Evolutionary conservation across 2,888 invertebrate genomes (phyloP).

Genomic region (Calameuta pallipes): DNA sequence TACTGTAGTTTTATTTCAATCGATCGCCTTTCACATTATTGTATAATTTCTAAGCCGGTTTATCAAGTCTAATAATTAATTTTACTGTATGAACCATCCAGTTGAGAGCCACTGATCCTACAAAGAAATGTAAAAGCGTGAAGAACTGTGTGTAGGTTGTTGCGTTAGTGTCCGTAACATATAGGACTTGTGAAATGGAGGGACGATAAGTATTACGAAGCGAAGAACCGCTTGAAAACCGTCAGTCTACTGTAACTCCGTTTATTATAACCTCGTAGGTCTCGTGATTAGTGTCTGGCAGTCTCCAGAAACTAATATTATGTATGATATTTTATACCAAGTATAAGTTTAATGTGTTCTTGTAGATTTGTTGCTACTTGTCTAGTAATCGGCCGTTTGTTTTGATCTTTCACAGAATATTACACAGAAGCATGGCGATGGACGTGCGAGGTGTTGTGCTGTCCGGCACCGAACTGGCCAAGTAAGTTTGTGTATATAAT

Average conservation of each 20-base stretch:
- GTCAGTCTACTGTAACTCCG: slow-evolving; percentile 18
- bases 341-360: background rate
- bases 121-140: background rate
- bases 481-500: slow-evolving; percentile 68
- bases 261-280: slow-evolving; percentile 31
- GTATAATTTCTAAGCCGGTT: background rate
- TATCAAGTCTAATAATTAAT: background rate
- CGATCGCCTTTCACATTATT: background rate
- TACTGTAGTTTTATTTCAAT: background rate
- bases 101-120: background rate
- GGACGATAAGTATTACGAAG: background rate
- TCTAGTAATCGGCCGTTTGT: slow-evolving; percentile 6
- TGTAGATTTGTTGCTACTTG: background rate
- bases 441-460: slow-evolving; percentile 62
- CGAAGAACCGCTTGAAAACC: slow-evolving; percentile 30
- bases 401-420: slow-evolving; percentile 37
- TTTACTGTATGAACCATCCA: background rate
- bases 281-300: slow-evolving; percentile 24
- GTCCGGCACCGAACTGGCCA: slow-evolving; percentile 77
- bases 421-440: slow-evolving; percentile 51
- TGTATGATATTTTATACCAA: background rate
- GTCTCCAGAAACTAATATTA: background rate
- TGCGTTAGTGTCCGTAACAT: background rate
- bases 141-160: background rate
- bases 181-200: background rate